Evolutionary conservation across 1,140 invertebrate genomes (phyloP).

Genomic region (Aleiodes sp.): DNA sequence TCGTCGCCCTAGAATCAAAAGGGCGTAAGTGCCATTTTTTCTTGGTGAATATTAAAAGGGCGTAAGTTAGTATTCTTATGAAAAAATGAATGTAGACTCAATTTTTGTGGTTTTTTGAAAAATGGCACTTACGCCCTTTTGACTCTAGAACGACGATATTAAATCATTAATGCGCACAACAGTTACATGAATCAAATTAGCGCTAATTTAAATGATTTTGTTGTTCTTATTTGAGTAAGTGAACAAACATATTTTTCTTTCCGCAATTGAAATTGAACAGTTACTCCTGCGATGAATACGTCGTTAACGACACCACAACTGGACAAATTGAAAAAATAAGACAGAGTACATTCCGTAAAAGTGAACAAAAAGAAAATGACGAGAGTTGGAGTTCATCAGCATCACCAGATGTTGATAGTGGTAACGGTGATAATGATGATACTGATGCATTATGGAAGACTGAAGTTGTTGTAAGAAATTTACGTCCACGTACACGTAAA

Average conservation of each 20-base stretch:
- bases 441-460: slow-evolving; percentile 60
- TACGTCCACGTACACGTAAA: slow-evolving; percentile 71
- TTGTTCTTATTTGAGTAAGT: neutral
- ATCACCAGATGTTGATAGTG: slow-evolving; percentile 47
- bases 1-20: too few relatives aligned
- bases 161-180: too few relatives aligned
- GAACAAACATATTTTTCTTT: neutral
- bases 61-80: too few relatives aligned
- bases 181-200: too few relatives aligned
- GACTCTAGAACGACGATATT: too few relatives aligned
- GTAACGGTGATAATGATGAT: slow-evolving; percentile 46
- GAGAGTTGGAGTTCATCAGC: slow-evolving; percentile 58
- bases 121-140: too few relatives aligned
- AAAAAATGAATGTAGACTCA: too few relatives aligned
- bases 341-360: slow-evolving; percentile 59
- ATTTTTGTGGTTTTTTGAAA: too few relatives aligned
- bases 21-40: too few relatives aligned
- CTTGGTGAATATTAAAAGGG: too few relatives aligned
- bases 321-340: slow-evolving; percentile 72
- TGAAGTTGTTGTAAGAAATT: slow-evolving; percentile 68
- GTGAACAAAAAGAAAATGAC: slow-evolving; percentile 60
- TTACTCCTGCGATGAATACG: slow-evolving; percentile 84
- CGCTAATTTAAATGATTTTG: too few relatives aligned
- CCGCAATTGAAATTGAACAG: too few relatives aligned
- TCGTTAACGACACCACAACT: slow-evolving; percentile 76